Evolutionary conservation across 1,140 invertebrate species (phyloP).

Genomic region (Zaprionus gabonicus): DNA sequence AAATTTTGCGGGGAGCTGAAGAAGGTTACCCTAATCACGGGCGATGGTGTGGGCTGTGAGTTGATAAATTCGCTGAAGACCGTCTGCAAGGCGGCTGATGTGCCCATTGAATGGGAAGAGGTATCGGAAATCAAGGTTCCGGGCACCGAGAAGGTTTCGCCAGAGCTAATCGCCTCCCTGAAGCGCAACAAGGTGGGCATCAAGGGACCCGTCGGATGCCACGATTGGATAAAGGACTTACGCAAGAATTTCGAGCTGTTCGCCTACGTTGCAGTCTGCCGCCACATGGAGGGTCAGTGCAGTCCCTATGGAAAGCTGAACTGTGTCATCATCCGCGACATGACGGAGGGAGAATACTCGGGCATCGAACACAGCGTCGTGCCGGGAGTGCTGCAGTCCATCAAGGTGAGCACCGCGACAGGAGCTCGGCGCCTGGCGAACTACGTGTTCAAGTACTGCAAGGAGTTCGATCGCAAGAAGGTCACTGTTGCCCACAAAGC

Average conservation of each 20-base stretch:
- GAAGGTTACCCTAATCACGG: constrained; percentile 52
- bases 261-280: constrained; percentile 52
- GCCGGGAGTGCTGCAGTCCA: constrained; percentile 63
- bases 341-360: constrained; percentile 67
- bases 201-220: constrained; percentile 46
- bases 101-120: constrained; percentile 55
- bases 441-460: constrained; percentile 54
- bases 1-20: neutral
- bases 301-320: constrained; percentile 47
- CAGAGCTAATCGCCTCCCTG: constrained; percentile 38
- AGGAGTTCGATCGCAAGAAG: constrained; percentile 37
- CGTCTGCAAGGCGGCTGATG: constrained; percentile 39
- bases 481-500: constrained; percentile 71
- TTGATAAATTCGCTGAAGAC: constrained; percentile 35
- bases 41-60: constrained; percentile 63
- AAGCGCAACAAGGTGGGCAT: constrained; percentile 50
- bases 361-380: constrained; percentile 67
- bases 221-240: constrained; percentile 29
- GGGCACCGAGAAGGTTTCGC: constrained; percentile 9
- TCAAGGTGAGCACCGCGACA: constrained; percentile 59
- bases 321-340: constrained; percentile 59
- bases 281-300: constrained; percentile 41
- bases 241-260: constrained; percentile 53
- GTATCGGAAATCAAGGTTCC: neutral
- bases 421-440: constrained; percentile 48